Conservation (phyloP, 2,888 invertebrate genomes). For the Julus scanicus region DNA sequence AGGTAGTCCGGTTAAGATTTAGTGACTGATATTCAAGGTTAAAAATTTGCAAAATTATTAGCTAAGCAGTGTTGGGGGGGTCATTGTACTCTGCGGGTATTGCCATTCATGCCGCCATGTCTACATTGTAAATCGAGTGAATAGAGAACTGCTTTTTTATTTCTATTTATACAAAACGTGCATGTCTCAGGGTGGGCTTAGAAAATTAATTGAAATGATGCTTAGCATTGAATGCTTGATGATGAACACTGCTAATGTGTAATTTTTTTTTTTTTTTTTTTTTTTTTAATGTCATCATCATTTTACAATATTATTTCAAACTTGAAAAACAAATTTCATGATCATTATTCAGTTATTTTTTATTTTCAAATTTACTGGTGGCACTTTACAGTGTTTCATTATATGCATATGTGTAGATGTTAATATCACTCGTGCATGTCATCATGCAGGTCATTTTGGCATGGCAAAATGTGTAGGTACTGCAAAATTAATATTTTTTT, state of each 20-base stretch:
- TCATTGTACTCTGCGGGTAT: no score
- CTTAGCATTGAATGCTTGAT: neutral
- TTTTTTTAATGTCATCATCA: neutral
- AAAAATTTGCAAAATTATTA: neutral
- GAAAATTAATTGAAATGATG: neutral
- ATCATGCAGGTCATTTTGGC: neutral
- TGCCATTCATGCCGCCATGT: no score
- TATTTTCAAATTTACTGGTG: no score
- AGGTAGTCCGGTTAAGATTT: slow-evolving; percentile 1
- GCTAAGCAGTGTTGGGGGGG: neutral
- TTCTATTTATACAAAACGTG: neutral
- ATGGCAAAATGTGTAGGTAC: neutral
- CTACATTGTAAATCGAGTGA: no score
- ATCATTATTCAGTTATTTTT: no score
- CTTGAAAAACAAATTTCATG: no score
- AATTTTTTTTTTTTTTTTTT: neutral
- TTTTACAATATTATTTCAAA: neutral
- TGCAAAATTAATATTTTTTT: neutral
- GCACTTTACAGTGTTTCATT: no score
- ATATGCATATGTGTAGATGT: neutral
- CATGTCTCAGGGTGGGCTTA: neutral
- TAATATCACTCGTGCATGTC: neutral
- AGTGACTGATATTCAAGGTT: neutral
- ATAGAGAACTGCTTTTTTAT: neutral
- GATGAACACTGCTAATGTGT: neutral